A percentile compares a stretch with the other conserved stretches of the same genome.
phyloP scores from a whole-genome alignment of 2,113 vertebrate species.

The Lamprotornis superbus region DNA sequence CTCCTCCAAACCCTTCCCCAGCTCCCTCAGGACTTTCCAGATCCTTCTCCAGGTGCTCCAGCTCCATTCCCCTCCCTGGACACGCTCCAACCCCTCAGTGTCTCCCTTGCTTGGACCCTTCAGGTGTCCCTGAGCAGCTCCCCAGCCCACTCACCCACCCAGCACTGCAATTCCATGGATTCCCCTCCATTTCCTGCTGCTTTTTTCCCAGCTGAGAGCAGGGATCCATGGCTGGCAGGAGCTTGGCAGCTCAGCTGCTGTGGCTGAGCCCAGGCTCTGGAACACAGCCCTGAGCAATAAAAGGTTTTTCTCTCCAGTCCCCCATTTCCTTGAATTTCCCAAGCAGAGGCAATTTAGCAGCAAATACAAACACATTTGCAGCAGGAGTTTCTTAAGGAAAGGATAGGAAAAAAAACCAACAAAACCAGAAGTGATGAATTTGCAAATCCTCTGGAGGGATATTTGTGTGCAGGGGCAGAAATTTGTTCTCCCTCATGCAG shows the following conservation, averaged over 20 bases:
- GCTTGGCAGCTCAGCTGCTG: slow-evolving; percentile 6
- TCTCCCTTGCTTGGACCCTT: not conserved
- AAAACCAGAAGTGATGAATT: not conserved
- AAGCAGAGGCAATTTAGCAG: not conserved
- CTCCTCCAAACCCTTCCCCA: too few relatives aligned
- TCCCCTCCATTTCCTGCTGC: not conserved
- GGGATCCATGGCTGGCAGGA: not conserved
- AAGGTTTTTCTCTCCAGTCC: not conserved
- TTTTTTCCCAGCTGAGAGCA: not conserved
- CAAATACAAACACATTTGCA: not conserved
- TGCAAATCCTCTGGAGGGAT: not conserved
- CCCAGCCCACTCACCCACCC: not conserved
- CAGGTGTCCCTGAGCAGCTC: not conserved
- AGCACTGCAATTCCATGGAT: accelerated
- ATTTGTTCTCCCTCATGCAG: not conserved
- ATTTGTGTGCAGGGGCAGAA: not conserved
- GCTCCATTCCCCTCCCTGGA: not conserved
- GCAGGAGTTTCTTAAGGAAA: not conserved
- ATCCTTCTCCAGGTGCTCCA: not conserved
- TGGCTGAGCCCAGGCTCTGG: not conserved
- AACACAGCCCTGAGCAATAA: slow-evolving; percentile 13
- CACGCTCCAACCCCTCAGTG: accelerated
- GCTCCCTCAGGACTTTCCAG: too few relatives aligned
- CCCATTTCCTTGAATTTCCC: not conserved
- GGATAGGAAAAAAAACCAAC: accelerated